Conservation (phyloP, 2,797 vertebrate species). For the Huso huso region DNA sequence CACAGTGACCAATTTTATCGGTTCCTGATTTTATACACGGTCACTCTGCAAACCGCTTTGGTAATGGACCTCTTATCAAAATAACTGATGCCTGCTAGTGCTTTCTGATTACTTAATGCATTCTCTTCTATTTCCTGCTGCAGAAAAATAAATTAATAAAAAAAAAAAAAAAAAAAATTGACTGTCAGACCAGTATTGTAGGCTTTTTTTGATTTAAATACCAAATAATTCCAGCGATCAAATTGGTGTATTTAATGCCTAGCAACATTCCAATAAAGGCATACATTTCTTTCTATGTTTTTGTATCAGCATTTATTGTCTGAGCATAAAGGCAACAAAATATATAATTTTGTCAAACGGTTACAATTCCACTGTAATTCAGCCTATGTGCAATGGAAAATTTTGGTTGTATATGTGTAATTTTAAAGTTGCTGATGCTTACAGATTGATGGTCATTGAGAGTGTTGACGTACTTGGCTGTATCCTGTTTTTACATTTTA, state of each 20-base stretch:
- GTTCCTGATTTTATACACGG: conserved; percentile 37
- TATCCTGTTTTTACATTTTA: conserved; percentile 6
- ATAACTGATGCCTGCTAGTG: conserved; percentile 60
- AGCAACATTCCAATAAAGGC: conserved; percentile 82
- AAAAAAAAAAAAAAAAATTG: conserved; percentile 40
- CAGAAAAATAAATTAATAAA: conserved; percentile 40
- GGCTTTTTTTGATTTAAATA: conserved; percentile 72
- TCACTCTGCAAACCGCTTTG: conserved; percentile 50
- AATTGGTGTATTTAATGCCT: conserved; percentile 69
- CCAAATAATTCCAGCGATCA: conserved; percentile 60
- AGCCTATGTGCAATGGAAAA: no score
- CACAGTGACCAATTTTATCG: conserved; percentile 40
- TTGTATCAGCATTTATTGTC: conserved; percentile 51
- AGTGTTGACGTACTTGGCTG: conserved; percentile 6
- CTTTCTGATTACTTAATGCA: conserved; percentile 61
- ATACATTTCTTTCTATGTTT: conserved; percentile 67
- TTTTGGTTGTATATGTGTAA: no score
- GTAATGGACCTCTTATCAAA: conserved; percentile 60
- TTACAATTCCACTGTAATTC: no score
- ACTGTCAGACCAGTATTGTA: conserved; percentile 80
- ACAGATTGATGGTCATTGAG: not conserved
- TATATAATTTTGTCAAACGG: no score
- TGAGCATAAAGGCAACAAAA: not conserved
- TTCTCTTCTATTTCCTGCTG: conserved; percentile 58
- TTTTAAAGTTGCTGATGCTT: conserved; percentile 23